Conservation (phyloP, 2,113 vertebrate species). For the Myrmecobius fasciatus region DNA sequence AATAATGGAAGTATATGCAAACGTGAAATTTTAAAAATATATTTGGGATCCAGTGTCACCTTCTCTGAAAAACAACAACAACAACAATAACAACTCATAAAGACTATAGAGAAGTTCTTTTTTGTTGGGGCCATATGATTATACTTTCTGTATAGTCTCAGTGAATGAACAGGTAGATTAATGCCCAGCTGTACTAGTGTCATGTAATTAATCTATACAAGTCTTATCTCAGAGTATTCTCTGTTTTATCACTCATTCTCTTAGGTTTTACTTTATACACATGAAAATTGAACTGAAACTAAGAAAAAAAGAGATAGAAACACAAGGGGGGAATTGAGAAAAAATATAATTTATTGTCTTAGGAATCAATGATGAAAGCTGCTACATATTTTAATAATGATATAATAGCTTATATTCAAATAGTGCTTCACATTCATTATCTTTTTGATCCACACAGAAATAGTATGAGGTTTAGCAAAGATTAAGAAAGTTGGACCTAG, state of each 20-base stretch:
- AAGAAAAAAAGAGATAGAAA: neutral
- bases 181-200: neutral
- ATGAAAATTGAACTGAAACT: neutral
- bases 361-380: neutral
- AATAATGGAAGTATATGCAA: conserved; percentile 9
- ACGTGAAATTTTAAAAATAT: conserved; percentile 11
- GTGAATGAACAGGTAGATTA: neutral
- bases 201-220: neutral
- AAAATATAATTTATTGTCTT: neutral
- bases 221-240: conserved; percentile 20
- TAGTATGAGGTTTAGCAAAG: neutral
- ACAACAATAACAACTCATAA: conserved; percentile 11
- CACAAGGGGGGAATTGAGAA: neutral
- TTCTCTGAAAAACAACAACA: conserved; percentile 45
- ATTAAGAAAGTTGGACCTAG: neutral
- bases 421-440: neutral
- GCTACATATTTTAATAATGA: neutral
- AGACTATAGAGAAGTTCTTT: neutral
- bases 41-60: neutral
- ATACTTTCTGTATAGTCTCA: neutral
- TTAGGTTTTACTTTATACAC: conserved; percentile 9
- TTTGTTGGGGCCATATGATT: neutral
- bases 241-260: neutral
- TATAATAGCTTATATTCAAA: neutral
- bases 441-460: neutral